These are phyloP conservation scores for Blennius ocellaris DNA, from an alignment of 2,113 vertebrate species.

Conservation along the genomic window DNA sequence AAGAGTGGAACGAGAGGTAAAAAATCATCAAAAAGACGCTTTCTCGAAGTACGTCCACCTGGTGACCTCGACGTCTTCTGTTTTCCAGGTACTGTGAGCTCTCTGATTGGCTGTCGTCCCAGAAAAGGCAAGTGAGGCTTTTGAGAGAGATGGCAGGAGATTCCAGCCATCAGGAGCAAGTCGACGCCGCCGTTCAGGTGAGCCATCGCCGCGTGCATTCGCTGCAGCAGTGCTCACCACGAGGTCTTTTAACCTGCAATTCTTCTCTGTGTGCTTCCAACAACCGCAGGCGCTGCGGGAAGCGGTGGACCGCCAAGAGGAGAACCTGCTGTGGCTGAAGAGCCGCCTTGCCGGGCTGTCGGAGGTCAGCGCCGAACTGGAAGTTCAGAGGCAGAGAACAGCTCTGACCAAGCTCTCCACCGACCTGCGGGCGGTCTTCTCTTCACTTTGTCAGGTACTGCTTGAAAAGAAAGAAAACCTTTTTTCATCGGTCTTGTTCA, in stretches of 20 bases:
- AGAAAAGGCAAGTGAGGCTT: constrained; percentile 82
- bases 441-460: constrained; percentile 88
- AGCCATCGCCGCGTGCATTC: constrained; percentile 17
- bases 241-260: no score
- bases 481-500: neutral
- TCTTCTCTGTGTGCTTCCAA: neutral
- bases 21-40: neutral
- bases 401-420: constrained; percentile 86
- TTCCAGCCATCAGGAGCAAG: constrained; percentile 80
- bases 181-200: constrained; percentile 85
- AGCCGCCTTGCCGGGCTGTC: constrained; percentile 85
- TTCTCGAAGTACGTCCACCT: neutral
- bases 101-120: constrained; percentile 88
- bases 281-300: constrained; percentile 83
- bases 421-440: constrained; percentile 83
- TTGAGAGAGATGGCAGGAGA: constrained; percentile 78
- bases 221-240: neutral
- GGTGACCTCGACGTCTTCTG: neutral
- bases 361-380: constrained; percentile 85
- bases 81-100: constrained; percentile 87
- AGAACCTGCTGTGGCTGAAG: constrained; percentile 89
- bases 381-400: constrained; percentile 85
- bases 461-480: neutral
- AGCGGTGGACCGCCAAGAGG: constrained; percentile 80
- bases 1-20: constrained; percentile 89